Conservation (phyloP, 1,140 invertebrate genomes). For the Trinorchestia longiramus region DNA sequence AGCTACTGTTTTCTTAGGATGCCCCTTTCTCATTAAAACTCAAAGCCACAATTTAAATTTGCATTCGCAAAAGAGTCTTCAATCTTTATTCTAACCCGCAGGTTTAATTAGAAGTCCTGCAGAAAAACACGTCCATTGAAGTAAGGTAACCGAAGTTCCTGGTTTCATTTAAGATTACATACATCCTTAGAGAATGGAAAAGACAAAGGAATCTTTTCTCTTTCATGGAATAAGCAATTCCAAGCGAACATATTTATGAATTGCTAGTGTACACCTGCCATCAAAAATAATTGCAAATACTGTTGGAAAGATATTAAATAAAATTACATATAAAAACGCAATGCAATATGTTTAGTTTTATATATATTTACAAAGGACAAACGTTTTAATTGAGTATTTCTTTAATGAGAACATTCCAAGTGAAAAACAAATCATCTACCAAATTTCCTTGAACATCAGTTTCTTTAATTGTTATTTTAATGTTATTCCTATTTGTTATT, state of each 20-base stretch:
- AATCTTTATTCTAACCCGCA: neutral
- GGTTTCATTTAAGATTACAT: neutral
- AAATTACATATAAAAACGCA: too few relatives aligned
- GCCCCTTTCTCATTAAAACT: neutral
- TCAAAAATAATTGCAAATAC: too few relatives aligned
- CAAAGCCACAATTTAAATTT: neutral
- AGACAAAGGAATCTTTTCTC: neutral
- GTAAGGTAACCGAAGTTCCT: neutral
- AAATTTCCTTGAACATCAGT: too few relatives aligned
- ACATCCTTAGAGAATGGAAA: neutral
- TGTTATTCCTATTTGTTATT: too few relatives aligned
- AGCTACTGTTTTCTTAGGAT: neutral
- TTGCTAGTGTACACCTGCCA: too few relatives aligned
- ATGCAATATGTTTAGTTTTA: too few relatives aligned
- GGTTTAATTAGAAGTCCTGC: neutral
- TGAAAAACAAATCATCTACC: too few relatives aligned
- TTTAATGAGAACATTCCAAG: too few relatives aligned
- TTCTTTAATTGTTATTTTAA: too few relatives aligned
- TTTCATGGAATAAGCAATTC: neutral
- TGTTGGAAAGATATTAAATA: too few relatives aligned
- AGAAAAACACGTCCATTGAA: neutral
- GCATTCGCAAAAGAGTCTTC: neutral
- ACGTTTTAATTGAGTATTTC: too few relatives aligned
- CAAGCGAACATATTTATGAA: neutral
- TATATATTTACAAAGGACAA: too few relatives aligned